These are phyloP conservation scores for Tyto alba DNA, from an alignment of 2,113 vertebrate species.

Conservation along the genomic window DNA sequence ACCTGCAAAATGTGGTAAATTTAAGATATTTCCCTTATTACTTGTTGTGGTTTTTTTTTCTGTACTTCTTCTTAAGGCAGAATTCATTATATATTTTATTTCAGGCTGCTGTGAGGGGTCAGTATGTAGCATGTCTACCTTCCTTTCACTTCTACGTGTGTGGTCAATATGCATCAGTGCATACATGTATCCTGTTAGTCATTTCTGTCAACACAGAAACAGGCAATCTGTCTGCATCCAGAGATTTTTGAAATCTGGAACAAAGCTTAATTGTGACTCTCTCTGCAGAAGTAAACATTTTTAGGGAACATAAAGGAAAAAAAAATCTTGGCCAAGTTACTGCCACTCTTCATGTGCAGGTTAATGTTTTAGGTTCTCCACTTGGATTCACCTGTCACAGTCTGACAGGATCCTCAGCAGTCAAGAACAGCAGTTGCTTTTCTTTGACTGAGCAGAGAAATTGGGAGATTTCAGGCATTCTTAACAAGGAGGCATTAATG, in stretches of 20 bases:
- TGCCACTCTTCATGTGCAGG: not conserved
- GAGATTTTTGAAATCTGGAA: not conserved
- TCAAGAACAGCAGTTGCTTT: not conserved
- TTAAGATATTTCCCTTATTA: not conserved
- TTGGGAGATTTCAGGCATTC: not conserved
- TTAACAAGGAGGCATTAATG: not conserved
- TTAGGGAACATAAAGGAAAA: not conserved
- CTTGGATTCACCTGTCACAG: not conserved
- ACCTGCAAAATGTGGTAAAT: not conserved
- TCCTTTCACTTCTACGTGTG: not conserved
- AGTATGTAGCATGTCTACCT: not conserved
- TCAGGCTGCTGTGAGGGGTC: not conserved
- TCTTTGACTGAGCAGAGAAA: not conserved
- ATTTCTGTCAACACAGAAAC: not conserved
- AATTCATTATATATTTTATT: not conserved
- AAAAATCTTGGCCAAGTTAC: not conserved
- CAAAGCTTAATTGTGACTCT: not conserved
- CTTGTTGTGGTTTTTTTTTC: not conserved
- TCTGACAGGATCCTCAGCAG: not conserved
- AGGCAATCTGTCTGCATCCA: not conserved
- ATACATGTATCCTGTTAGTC: not conserved
- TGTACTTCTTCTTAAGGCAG: not conserved
- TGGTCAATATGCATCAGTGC: not conserved
- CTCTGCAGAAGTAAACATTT: not conserved
- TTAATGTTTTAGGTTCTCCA: not conserved